Conservation (phyloP, 2,888 invertebrate species). For the Metalampra italica region DNA sequence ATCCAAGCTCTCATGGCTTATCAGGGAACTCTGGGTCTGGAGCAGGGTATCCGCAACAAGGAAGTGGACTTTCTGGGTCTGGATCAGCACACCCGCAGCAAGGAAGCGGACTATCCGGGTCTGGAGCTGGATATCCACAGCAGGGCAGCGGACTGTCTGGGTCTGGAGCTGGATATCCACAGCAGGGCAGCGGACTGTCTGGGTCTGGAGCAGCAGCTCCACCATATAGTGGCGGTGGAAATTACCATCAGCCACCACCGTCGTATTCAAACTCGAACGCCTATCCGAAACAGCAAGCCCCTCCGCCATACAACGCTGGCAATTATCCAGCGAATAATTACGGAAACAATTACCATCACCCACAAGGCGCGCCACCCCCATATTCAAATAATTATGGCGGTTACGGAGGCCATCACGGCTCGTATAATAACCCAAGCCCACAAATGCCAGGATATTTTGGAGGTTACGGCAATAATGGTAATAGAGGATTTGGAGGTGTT, state of each 20-base stretch:
- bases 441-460: slow-evolving; percentile 68
- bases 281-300: slow-evolving; percentile 19
- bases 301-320: slow-evolving; percentile 43
- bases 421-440: slow-evolving; percentile 15
- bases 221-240: slow-evolving; percentile 22
- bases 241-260: slow-evolving; percentile 19
- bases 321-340: slow-evolving; percentile 34
- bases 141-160: background rate
- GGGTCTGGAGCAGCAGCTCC: slow-evolving; percentile 22
- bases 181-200: slow-evolving; percentile 1
- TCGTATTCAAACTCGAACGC: slow-evolving; percentile 12
- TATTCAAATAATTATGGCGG: slow-evolving; percentile 42
- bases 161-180: slow-evolving; percentile 20
- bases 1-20: slow-evolving; percentile 55
- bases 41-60: slow-evolving; percentile 29
- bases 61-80: slow-evolving; percentile 20
- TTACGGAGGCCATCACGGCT: slow-evolving; percentile 30
- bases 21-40: slow-evolving; percentile 39
- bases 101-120: slow-evolving; percentile 23
- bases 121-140: slow-evolving; percentile 5
- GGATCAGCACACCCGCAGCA: slow-evolving; percentile 30
- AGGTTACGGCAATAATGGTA: slow-evolving; percentile 41
- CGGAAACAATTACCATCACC: slow-evolving; percentile 48
- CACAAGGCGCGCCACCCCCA: slow-evolving; percentile 55
- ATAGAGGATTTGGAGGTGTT: slow-evolving; percentile 47